Percentiles rank a stretch among this genome's conserved stretches.
These are phyloP conservation scores for Merodon equestris DNA, from an alignment of 2,888 invertebrate genomes.

Conservation along the genomic window DNA sequence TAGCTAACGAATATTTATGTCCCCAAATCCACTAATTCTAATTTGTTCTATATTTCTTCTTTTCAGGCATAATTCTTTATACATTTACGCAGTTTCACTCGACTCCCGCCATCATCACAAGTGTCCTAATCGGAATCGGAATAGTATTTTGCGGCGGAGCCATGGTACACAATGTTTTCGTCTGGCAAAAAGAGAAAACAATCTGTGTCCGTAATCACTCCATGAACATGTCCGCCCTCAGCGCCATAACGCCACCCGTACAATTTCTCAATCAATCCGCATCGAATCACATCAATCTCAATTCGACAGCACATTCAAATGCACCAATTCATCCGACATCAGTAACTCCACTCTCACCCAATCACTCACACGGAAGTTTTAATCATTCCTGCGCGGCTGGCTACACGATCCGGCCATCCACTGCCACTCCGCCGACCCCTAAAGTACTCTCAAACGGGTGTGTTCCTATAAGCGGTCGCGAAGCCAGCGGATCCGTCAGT, in stretches of 20 bases:
- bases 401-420: conserved; percentile 76
- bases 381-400: conserved; percentile 75
- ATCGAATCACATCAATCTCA: conserved; percentile 61
- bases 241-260: conserved; percentile 61
- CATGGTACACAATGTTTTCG: conserved; percentile 96
- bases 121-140: conserved; percentile 93
- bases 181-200: conserved; percentile 95
- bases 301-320: conserved; percentile 69
- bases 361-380: conserved; percentile 79
- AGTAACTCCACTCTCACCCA: conserved; percentile 78
- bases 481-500: conserved; percentile 82
- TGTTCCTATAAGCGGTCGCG: conserved; percentile 71
- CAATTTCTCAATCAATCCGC: conserved; percentile 50
- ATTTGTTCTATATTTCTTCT: not conserved
- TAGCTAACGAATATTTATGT: too few species aligned
- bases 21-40: too few species aligned
- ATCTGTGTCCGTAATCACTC: conserved; percentile 83
- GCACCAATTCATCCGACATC: conserved; percentile 76
- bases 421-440: conserved; percentile 79
- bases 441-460: conserved; percentile 73
- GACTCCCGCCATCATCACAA: conserved; percentile 93
- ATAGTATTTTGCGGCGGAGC: conserved; percentile 95
- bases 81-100: conserved; percentile 95
- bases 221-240: conserved; percentile 58
- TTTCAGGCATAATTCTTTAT: conserved; percentile 92